Conservation (phyloP, 2,888 invertebrate genomes). For the Chironomus riparius region DNA sequence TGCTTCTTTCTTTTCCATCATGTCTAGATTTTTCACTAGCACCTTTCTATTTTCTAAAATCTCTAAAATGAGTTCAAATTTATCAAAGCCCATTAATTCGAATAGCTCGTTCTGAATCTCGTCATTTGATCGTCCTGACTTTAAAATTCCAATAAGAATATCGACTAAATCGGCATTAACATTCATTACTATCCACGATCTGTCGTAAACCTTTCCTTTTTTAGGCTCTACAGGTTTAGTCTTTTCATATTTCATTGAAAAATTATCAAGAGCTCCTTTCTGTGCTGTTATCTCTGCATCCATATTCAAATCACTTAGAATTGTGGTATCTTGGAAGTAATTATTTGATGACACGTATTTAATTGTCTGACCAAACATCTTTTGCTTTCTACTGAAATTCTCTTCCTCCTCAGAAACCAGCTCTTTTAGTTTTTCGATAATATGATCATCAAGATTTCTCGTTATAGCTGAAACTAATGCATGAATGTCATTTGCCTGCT, state of each 20-base stretch:
- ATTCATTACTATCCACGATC: conserved; percentile 47
- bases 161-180: conserved; percentile 52
- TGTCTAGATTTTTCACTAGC: conserved; percentile 41
- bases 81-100: conserved; percentile 81
- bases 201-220: conserved; percentile 40
- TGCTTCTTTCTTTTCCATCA: conserved; percentile 32
- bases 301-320: conserved; percentile 28
- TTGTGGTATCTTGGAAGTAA: conserved; percentile 5
- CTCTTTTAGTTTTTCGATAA: conserved; percentile 43
- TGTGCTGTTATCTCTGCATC: neutral
- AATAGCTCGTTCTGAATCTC: conserved; percentile 76
- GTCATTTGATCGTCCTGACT: conserved; percentile 51
- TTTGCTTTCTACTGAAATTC: neutral
- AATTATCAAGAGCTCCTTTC: neutral
- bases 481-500: conserved; percentile 50
- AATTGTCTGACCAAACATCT: conserved; percentile 28
- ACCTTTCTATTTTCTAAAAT: conserved; percentile 55
- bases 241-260: conserved; percentile 22
- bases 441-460: conserved; percentile 43
- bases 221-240: neutral
- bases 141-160: conserved; percentile 51
- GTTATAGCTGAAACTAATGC: conserved; percentile 47
- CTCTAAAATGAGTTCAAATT: conserved; percentile 63
- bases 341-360: conserved; percentile 25
- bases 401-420: conserved; percentile 32